These are phyloP conservation scores for Prunella strophiata DNA, from an alignment of 2,797 vertebrate genomes.

Conservation along the genomic window DNA sequence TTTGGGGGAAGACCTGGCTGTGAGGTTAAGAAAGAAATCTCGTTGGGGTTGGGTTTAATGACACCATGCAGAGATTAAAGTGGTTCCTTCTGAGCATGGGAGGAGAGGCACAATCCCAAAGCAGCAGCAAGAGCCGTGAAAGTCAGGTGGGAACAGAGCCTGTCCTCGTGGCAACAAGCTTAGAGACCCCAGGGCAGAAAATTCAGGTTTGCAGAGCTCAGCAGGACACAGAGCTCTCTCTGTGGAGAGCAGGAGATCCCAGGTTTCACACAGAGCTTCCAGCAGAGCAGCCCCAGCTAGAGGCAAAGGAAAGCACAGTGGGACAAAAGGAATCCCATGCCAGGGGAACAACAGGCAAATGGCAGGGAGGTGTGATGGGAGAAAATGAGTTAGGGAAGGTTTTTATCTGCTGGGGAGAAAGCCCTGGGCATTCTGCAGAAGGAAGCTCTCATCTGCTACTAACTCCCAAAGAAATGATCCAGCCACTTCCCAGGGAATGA, in stretches of 20 bases:
- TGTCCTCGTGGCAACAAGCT: background rate
- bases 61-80: background rate
- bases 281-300: background rate
- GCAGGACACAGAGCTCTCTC: background rate
- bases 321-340: background rate
- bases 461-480: background rate
- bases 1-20: background rate
- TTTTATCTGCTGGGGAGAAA: background rate
- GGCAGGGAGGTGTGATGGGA: background rate
- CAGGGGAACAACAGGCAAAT: background rate
- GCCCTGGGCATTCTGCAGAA: background rate
- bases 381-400: background rate
- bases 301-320: background rate
- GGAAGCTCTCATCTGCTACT: background rate
- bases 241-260: background rate
- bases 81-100: background rate
- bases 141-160: background rate
- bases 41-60: background rate
- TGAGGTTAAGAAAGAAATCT: background rate
- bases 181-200: background rate
- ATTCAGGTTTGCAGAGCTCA: background rate
- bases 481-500: background rate
- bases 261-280: background rate
- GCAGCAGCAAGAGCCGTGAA: background rate
- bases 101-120: background rate